A percentile compares a stretch with the other conserved stretches of the same genome.
These are phyloP conservation scores for Liolophura sinensis DNA, from an alignment of 1,140 invertebrate genomes.

Conservation along the genomic window DNA sequence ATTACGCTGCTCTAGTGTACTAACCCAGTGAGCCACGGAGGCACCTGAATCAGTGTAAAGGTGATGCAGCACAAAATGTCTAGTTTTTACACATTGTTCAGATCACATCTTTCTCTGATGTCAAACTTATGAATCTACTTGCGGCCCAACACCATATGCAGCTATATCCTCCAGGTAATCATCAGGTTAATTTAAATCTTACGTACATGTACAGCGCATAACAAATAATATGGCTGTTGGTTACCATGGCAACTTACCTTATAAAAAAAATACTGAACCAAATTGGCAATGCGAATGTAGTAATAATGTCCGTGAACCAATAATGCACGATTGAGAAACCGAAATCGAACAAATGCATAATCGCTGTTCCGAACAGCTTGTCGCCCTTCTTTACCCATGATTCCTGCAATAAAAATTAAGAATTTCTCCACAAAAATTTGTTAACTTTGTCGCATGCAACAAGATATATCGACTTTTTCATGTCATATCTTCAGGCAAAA, in stretches of 20 bases:
- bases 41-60: too few species aligned
- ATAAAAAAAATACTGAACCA: constrained; percentile 97
- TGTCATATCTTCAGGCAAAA: too few species aligned
- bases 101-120: background rate
- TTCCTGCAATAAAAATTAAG: constrained; percentile 69
- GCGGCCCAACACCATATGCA: background rate
- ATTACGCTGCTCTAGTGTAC: too few species aligned
- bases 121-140: background rate
- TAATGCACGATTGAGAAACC: constrained; percentile 81
- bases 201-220: background rate
- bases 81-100: too few species aligned
- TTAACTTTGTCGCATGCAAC: background rate
- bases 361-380: constrained; percentile 97
- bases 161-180: background rate
- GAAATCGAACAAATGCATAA: constrained; percentile 82
- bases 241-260: constrained; percentile 63
- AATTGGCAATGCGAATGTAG: constrained; percentile 86
- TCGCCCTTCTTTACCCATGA: constrained; percentile 91
- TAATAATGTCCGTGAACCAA: constrained; percentile 95
- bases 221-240: background rate
- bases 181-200: background rate
- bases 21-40: too few species aligned
- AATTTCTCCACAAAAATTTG: background rate
- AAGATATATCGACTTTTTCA: too few species aligned
- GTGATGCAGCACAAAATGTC: too few species aligned